Base-by-base conservation (phyloP, 2,888 invertebrate genomes). In the Agriotes lineatus region DNA sequence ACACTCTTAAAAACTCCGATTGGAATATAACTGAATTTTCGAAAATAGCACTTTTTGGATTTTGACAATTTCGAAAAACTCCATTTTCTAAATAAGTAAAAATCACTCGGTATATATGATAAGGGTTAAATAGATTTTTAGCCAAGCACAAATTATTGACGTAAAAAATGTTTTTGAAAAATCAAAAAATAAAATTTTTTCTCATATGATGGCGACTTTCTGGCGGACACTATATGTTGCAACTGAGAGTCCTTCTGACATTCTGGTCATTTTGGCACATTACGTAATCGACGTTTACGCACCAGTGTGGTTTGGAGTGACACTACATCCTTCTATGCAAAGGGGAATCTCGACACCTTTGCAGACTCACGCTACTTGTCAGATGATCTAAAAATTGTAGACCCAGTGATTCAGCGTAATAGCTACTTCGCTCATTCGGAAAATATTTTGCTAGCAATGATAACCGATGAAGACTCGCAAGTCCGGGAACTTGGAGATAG, bases 231-330 rank as follows among this genome's bases (percentile, higher is more conserved):
- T n/a, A n/a, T n/a, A n/a, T n/a, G n/a, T n/a, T n/a, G 52, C 61
- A 30, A 67, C 70, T 16, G 39, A 59, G 33, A 45, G 48, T 19
- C 71, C 73, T 25, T 56, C 61, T 14, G 58, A 64, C 42, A 63
- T 70, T 45, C 25, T 70, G 19, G 48, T 35, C 58, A 68, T 33
- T 20, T 61, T 72, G 7, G 56, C 50, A 10, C 56, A 37, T 35
- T 70, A 64, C 39, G 67, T 74, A 22, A 33, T 74, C 18, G 72
- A 72, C 58, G 67, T 74, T 16, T 74, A 74, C 52, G 70, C 70
- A n/a, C 73, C 69, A 19, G 54, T 70, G 20, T 75, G 74, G 72
- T 74, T 75, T 63, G 16, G 37, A n/a, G 67, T 72, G 20, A 71
- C 72, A 48, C 30, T 35, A 37, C n/a, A 37, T 37, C 37, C 37